Base-by-base conservation (phyloP, 2,797 vertebrate genomes). In the Pachyuromys duprasi region DNA sequence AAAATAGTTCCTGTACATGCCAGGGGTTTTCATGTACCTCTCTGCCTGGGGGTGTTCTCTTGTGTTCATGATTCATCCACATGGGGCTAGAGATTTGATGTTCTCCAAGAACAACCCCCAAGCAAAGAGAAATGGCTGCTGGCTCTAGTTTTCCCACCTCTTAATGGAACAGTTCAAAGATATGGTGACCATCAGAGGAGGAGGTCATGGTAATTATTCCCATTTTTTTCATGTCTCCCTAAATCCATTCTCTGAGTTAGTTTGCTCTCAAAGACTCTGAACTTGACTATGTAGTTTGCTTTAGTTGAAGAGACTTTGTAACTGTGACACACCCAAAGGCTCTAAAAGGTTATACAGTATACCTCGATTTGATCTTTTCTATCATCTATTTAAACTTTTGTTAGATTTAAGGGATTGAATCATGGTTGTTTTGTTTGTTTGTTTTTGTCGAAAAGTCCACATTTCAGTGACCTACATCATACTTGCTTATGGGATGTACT, bases 301-400 rank as follows among this genome's bases (percentile, higher is more conserved):
- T 89, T 93, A 57, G 80, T 42, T 63, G 65, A 57, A 39, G 75
- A n/a, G 15, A 90, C 62, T 92, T 92, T 84, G 42, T 36, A 83
- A 96, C 76, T 45, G 31, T 53, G 33, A 87, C 8, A 86, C 4
- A 92, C 95, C 24, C 31, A 88, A 89, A 91, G 18, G 90, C 17
- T 79, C 55, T 36, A 67, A 53, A 79, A 91, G 7, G 24, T 49
- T 49, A 49, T 49, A 49, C 9, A 49, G 20, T 53, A 75, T 1
- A 22, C 8, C 42, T 14, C 28, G 26, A 11, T 33, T 89, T 80
- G 36, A 87, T 53, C 15, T 87, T 20, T 90, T 4, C 3, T 91
- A n/a, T 26, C 2, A 33, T 81, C 70, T 39, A 92, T 39, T 93
- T 55, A 49, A 80, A 92, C 3, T 3, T 42, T 88, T 42, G 75